Base-by-base conservation (phyloP, 2,888 invertebrate genomes). In the Chironomus tentans region DNA sequence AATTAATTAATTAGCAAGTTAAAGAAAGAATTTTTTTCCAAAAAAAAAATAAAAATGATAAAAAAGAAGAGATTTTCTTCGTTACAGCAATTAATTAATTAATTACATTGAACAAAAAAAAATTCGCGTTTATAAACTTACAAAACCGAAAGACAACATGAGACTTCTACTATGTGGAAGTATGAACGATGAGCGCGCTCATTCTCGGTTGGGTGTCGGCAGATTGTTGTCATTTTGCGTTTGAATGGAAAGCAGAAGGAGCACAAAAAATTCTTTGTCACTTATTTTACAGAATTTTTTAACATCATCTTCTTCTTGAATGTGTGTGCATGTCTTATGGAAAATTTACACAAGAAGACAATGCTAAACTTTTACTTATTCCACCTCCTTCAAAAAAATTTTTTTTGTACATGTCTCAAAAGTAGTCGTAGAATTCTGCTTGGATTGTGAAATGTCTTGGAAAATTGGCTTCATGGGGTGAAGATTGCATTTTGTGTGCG, bases 101-200 rank as follows among this genome's bases (percentile, higher is more conserved):
- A 65, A 56, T 56, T 56, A 56, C 56, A 56, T 56, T 56, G 15
- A 56, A 38, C 38, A 1, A 38, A 38, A 38, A 56, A 56, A 56
- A 18, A 18, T 56, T 56, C 56, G 56, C 56, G 56, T 56, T 38
- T 56, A 56, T 65, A 65, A 65, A 65, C 65, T 65, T 65, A 65
- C 65, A 65, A 65, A 65, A 65, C 65, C 65, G 65, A 24, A 13
- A 65, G 56, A 65, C 65, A 65, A 24, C 65, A 65, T 24, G 65
- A 65, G 65, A 65, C 24, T 21, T 24, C 21, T 62, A 12, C 21
- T 10, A 21, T 65, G 22, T 65, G 56, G 65, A 65, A 38, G 38
- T 65, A 13, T 50, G 50, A 50, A 50, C 12, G 50, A 50, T 50
- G 50, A 50, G 12, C n/a, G 50, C 3, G 50, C n/a, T 50, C 38